Evolutionary conservation across 2,888 invertebrate genomes (phyloP).

Genomic region (Ditula angustiorana): DNA sequence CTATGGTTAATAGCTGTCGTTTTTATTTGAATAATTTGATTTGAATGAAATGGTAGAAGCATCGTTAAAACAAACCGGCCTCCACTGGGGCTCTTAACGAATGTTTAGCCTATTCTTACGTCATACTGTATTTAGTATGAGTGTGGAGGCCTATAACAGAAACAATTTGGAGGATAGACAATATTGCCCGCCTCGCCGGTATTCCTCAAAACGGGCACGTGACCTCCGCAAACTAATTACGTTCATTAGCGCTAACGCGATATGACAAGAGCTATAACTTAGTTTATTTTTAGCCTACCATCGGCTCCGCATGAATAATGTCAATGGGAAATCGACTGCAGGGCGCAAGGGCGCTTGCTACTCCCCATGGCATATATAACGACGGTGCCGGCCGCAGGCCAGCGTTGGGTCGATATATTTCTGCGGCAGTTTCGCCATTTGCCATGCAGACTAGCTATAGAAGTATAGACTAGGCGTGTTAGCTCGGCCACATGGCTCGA

Average conservation of each 20-base stretch:
- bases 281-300: conserved; percentile 31
- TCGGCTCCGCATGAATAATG: conserved; percentile 46
- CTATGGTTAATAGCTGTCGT: too few relatives aligned
- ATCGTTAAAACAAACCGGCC: too few relatives aligned
- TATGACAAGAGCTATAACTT: conserved; percentile 18
- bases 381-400: conserved; percentile 62
- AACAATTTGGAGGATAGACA: not conserved
- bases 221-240: conserved; percentile 34
- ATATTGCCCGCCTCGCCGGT: not conserved
- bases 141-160: not conserved
- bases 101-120: too few relatives aligned
- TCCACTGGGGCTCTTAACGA: too few relatives aligned
- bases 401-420: conserved; percentile 80
- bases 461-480: conserved; percentile 43
- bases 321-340: conserved; percentile 57
- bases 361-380: conserved; percentile 65
- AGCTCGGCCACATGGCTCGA: conserved; percentile 45
- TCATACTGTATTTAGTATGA: not conserved
- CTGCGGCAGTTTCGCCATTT: conserved; percentile 76
- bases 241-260: conserved; percentile 20
- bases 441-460: conserved; percentile 45
- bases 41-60: too few relatives aligned
- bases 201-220: conserved; percentile 19
- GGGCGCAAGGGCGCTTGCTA: conserved; percentile 62
- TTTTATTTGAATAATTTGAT: too few relatives aligned